These are phyloP conservation scores for Meriones psammophilus DNA, from an alignment of 2,797 vertebrate genomes.

Conservation along the genomic window DNA sequence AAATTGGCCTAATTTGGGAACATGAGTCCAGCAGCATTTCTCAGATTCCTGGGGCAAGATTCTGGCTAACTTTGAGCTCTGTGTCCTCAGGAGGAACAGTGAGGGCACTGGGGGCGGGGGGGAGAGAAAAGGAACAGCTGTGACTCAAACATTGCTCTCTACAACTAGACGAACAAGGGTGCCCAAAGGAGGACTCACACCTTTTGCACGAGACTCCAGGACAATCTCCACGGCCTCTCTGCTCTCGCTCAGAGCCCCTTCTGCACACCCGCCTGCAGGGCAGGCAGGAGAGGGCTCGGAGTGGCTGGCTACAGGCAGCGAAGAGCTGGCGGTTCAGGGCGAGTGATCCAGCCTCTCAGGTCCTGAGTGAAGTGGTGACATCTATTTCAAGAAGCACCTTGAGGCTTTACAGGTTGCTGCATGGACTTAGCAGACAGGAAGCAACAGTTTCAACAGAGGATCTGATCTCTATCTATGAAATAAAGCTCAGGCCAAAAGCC, in stretches of 20 bases:
- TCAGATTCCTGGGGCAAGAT: slow-evolving; percentile 90
- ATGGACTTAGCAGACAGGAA: not conserved
- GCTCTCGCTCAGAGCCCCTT: not conserved
- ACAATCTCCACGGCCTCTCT: not conserved
- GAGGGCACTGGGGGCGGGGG: not conserved
- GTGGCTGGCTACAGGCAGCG: not conserved
- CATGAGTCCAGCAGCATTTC: slow-evolving; percentile 93
- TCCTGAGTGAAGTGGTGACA: not conserved
- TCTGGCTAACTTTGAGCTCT: slow-evolving; percentile 87
- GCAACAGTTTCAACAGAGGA: not conserved
- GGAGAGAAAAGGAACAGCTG: slow-evolving; percentile 78
- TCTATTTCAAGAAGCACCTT: not conserved
- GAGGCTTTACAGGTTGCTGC: not conserved
- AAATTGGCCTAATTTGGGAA: slow-evolving; percentile 98
- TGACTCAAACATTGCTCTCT: slow-evolving; percentile 81
- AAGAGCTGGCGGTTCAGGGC: not conserved
- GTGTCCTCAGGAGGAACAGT: slow-evolving; percentile 80
- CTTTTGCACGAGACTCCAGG: slow-evolving; percentile 63
- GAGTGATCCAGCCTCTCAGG: not conserved
- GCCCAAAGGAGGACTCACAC: slow-evolving; percentile 36
- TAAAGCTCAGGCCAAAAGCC: slow-evolving; percentile 9
- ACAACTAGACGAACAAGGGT: slow-evolving; percentile 75
- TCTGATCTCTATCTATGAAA: slow-evolving; percentile 42
- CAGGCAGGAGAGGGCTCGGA: too few species aligned
- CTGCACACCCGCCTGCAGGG: not conserved